Base-by-base conservation (phyloP, 2,888 invertebrate species). In the Stenoptilia bipunctidactyla region DNA sequence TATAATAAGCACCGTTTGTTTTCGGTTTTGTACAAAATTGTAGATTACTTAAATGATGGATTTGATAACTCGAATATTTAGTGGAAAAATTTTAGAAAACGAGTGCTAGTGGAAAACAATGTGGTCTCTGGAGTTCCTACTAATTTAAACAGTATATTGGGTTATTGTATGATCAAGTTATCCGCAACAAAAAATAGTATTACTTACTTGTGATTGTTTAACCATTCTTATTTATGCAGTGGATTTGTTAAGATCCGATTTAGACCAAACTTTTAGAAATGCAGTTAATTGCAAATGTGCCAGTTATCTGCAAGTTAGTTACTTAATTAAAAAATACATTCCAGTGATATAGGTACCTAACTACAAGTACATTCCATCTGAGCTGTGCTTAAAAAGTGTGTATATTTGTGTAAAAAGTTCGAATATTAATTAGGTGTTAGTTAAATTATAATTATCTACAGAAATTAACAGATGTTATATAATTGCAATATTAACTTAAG, bases 381-480 rank as follows among this genome's bases (percentile, higher is more conserved):
- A 13, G n/a, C 9, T 53, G 49, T 45, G 20, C 8, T 20, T 20
- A 20, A 20, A 50, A 49, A 54, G 51, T 58, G 52, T 79, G 73
- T 79, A 75, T 58, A 79, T 72, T 72, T 63, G 57, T 76, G 71
- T 79, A 77, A 58, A 79, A 20, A 20, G 20, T 20, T 20, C 20
- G 72, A 72, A 59, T 55, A 53, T 61, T 54, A 50, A 55, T 50
- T 49, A 51, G 60, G 57, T 59, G 57, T 61, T 66, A 67, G 56
- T 52, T 66, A 61, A 61, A 56, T 63, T 66, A 60, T n/a, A 33
- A 6, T 33, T 61, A 62, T 69, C 75, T 74, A 71, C 67, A 70
- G 65, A 75, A 75, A 63, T 73, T 77, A 77, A 71, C 80, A 83
- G 77, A 82, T 79, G 80, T 76, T 82, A 83, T 82, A 73, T 76